Evolutionary conservation across 1,140 invertebrate species (phyloP).

Genomic region (Phthorimaea operculella): DNA sequence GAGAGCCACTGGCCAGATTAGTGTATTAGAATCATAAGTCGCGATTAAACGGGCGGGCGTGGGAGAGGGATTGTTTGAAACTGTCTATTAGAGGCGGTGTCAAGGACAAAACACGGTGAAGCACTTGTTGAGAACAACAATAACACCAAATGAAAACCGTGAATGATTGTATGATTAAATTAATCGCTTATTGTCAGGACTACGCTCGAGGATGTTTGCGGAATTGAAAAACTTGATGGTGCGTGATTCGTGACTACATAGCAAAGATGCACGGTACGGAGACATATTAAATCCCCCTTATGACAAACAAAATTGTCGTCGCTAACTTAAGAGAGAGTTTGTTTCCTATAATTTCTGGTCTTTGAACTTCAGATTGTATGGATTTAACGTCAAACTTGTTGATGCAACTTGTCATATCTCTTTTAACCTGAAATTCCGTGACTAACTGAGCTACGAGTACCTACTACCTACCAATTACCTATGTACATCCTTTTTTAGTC

Average conservation of each 20-base stretch:
- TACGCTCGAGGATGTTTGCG: background rate
- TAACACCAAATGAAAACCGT: background rate
- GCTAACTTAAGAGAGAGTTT: no score
- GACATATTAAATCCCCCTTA: background rate
- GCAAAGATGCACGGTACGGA: background rate
- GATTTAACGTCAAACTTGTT: no score
- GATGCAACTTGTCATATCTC: no score
- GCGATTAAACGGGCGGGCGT: slow-evolving; percentile 25
- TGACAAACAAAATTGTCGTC: no score
- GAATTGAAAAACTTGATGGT: background rate
- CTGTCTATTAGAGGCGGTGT: slow-evolving; percentile 27
- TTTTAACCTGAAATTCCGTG: no score
- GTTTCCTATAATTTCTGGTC: no score
- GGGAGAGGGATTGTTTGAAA: slow-evolving; percentile 30
- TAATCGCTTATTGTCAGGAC: slow-evolving; percentile 9
- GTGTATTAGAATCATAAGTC: slow-evolving; percentile 20
- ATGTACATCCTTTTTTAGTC: no score
- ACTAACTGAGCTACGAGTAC: no score
- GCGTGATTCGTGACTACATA: no score
- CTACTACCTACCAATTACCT: no score
- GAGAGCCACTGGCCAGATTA: no score
- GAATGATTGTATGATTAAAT: background rate
- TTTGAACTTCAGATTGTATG: no score
- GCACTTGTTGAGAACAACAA: background rate
- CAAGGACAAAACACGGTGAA: slow-evolving; percentile 23